Percentiles rank a stretch among this genome's conserved stretches.
Conservation (phyloP, 1,140 invertebrate genomes). For the Monomorium pharaonis region DNA sequence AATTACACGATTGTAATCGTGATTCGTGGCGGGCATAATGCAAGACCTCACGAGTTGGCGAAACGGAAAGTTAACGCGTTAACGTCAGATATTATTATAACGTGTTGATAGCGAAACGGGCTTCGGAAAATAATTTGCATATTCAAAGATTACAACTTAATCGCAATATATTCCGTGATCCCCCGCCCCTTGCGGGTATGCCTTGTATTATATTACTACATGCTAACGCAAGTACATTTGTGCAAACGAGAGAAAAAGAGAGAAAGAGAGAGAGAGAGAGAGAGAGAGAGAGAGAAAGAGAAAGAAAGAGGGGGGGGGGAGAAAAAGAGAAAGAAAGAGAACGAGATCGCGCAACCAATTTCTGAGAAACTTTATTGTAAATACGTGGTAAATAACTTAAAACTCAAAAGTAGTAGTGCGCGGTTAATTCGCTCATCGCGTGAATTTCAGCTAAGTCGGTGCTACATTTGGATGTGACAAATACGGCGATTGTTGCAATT, state of each 20-base stretch:
- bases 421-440: constrained; percentile 15
- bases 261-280: background rate
- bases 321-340: background rate
- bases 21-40: constrained; percentile 15
- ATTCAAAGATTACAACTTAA: constrained; percentile 70
- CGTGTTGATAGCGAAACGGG: constrained; percentile 63
- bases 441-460: background rate
- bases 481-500: constrained; percentile 6
- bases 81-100: constrained; percentile 47
- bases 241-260: background rate
- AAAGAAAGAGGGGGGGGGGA: background rate
- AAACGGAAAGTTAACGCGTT: constrained; percentile 31
- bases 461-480: constrained; percentile 4
- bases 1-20: background rate
- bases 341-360: background rate
- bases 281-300: background rate
- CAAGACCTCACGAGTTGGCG: constrained; percentile 26
- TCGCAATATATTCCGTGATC: constrained; percentile 60
- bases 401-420: background rate
- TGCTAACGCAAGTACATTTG: constrained; percentile 34
- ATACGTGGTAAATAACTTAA: constrained; percentile 11
- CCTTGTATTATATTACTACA: constrained; percentile 31
- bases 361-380: constrained; percentile 28
- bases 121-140: constrained; percentile 73
- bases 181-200: background rate